Base-by-base conservation (phyloP, 2,113 vertebrate species). In the Probosciger aterrimus region DNA sequence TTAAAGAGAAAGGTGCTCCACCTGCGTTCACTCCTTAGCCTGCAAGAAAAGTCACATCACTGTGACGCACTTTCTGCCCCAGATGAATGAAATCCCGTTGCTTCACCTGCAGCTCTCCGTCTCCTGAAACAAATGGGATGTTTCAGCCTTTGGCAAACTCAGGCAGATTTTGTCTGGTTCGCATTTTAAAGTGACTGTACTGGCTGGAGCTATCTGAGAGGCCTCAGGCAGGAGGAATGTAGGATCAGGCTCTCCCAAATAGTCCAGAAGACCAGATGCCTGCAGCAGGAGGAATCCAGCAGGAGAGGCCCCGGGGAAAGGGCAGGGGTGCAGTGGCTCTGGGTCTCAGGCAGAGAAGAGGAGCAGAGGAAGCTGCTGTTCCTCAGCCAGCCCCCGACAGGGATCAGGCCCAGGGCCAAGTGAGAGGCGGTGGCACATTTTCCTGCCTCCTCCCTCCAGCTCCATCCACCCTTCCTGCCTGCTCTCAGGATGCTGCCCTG, bases 251-350 rank as follows among this genome's bases (percentile, higher is more conserved):
- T 59, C 52, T 63, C 74, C 37, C 53, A 57, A 49, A 46, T 5
- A 59, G 60, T 64, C 75, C 70, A 37, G 62, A 82, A 82, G 82
- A 92, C 31, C 91, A 84, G 94, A 90, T 71, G 94, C 60, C 47
- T 83, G 83, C 53, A 92, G 95, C 64, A 84, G 93, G 47, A 90
- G 86, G 83, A 77, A 84, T 78, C 43, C 91, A 44, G 69, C 79
- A 77, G 57, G 62, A 93, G 96, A 79, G 91, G 91, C 91, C 91
- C 18, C 7, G 0, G 83, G 67, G 71, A 88, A 95, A 82, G 82
- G 86, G 83, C 47, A 90, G 88, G 73, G 37, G 5, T 28, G 46
- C 46, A 9, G 49, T 4, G 11, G 75, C 71, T 88, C 43, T 2
- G 8, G 55, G 39, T 39, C 19, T 41, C 70, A 43, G 43, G 50